Conservation (phyloP, 2,113 vertebrate genomes). For the Phalacrocorax pelagicus region DNA sequence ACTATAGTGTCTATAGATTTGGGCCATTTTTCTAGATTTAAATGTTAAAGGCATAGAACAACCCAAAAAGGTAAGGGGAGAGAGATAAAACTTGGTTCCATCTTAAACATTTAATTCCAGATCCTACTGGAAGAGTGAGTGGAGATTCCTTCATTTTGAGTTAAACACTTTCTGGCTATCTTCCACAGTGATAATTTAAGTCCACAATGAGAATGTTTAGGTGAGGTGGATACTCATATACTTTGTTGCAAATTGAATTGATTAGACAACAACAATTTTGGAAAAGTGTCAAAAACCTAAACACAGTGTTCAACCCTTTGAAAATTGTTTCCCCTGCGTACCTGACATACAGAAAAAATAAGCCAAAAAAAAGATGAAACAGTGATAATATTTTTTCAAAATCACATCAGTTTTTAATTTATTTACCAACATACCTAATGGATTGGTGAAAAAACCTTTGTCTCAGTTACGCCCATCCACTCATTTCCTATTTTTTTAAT, state of each 20-base stretch:
- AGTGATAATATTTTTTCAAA: neutral
- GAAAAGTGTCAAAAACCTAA: neutral
- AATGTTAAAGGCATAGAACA: neutral
- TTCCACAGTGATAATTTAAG: neutral
- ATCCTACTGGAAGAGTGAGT: neutral
- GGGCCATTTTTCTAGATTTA: neutral
- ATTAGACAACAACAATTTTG: neutral
- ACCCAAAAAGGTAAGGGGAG: neutral
- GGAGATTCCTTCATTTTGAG: neutral
- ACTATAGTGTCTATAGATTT: neutral
- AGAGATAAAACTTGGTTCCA: neutral
- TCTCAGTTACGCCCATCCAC: neutral
- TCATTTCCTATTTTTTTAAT: neutral
- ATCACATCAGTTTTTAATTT: neutral
- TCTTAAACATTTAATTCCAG: neutral
- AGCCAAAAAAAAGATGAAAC: neutral
- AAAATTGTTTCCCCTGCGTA: neutral
- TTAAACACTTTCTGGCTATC: neutral
- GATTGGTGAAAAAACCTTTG: neutral
- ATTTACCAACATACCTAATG: neutral
- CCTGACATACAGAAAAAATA: neutral
- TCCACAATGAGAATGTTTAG: neutral
- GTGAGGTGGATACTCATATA: fast-evolving
- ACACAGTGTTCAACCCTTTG: neutral
- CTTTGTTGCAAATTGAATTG: neutral